Evolutionary conservation across 2,113 vertebrate species (phyloP).

Genomic region (Lagopus muta): DNA sequence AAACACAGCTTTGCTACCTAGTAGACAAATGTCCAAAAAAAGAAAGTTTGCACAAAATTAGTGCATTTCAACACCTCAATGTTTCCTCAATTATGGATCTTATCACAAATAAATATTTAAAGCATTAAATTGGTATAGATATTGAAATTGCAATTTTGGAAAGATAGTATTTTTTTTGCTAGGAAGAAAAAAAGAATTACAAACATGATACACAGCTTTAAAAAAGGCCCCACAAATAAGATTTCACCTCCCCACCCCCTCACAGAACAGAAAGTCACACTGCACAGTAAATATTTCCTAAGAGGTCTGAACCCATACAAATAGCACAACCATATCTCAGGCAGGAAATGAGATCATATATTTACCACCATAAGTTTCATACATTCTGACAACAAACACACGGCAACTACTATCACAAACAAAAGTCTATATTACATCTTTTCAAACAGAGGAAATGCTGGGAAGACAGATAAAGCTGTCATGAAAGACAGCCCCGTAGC

Average conservation of each 20-base stretch:
- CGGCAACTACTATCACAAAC: background rate
- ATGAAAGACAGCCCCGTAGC: background rate
- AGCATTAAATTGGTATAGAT: background rate
- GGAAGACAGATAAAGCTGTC: background rate
- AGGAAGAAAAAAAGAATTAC: background rate
- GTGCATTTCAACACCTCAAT: background rate
- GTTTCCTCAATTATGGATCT: background rate
- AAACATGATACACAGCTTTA: background rate
- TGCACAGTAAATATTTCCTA: background rate
- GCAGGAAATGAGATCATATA: background rate
- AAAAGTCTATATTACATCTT: background rate
- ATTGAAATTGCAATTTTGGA: background rate
- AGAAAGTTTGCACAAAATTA: background rate
- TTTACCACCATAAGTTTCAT: background rate
- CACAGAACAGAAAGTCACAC: fast-evolving
- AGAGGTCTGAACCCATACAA: background rate
- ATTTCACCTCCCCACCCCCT: background rate
- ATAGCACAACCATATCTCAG: fast-evolving
- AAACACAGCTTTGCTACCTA: background rate
- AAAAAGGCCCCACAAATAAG: background rate
- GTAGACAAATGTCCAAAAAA: background rate
- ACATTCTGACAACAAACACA: background rate
- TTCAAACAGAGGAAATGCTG: background rate
- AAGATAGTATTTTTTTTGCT: background rate
- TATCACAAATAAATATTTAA: background rate